Base-by-base conservation (phyloP, 1,140 invertebrate species). In the Panagrolaimus sp. region DNA sequence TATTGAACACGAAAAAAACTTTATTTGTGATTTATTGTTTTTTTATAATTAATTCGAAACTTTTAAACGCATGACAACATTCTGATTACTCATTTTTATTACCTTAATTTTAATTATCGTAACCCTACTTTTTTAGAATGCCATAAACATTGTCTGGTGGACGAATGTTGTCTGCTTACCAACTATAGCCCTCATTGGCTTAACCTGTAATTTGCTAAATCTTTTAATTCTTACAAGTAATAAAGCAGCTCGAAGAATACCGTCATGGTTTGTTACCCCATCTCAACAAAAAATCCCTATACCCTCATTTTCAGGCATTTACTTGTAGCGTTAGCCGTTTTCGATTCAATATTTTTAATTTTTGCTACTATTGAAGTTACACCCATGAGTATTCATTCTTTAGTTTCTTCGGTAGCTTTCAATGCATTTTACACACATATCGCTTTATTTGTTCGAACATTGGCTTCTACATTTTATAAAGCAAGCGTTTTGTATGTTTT, bases 391-490 rank as follows among this genome's bases (percentile, higher is more conserved):
- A 74, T 80, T 42, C 69, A 71, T 47, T 51, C 64, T n/a, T 57
- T 73, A 23, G 66, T 68, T 23, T 45, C 63, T 46, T 76, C 72
- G n/a, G 62, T 70, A 1, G 27, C 65, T 11, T 69, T 82, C 42
- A 82, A 82, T 68, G 63, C 71, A 44, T 64, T 74, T 62, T 80
- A 82, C 68, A 78, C 80, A 13, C 67, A 74, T 68, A 11, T 72
- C 43, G 80, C 75, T 9, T 70, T 82, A 11, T 79, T 79, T 67
- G 70, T 82, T 31, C 63, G 80, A 66, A 78, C 77, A 23, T 65
- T 83, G 31, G 80, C 80, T 23, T 81, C 81, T 9, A 82, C 80
- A 20, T 82, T 82, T 53, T 82, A 81, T 66, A 82, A 80, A 64
- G 74, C 81, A 23, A 78, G 74, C 38, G 82, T 82, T 43, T 63